Conservation (phyloP, 2,888 invertebrate species). For the Cephus rjabovi region DNA sequence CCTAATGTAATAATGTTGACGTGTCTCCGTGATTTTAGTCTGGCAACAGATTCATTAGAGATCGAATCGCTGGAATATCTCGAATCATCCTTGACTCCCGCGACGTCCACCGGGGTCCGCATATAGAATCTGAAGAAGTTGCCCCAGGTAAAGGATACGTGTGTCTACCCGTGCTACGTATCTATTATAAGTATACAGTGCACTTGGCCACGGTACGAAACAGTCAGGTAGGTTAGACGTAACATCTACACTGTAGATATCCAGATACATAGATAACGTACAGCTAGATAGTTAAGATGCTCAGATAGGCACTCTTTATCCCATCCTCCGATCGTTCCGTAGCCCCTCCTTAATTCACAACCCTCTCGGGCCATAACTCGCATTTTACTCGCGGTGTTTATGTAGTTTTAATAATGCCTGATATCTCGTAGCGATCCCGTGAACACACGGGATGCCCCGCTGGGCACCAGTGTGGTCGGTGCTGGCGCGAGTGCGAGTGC, state of each 20-base stretch:
- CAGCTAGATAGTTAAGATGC: too few species aligned
- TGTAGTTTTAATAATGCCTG: constrained; percentile 65
- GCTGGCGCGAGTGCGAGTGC: constrained; percentile 19
- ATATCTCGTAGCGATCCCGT: constrained; percentile 53
- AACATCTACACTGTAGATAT: not conserved
- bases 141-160: too few species aligned
- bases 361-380: constrained; percentile 58
- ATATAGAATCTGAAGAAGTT: too few species aligned
- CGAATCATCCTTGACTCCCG: not conserved
- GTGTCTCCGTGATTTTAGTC: constrained; percentile 18
- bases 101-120: too few species aligned
- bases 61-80: not conserved
- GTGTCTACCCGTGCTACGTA: too few species aligned
- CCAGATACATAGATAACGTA: too few species aligned
- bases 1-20: constrained; percentile 21
- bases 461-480: constrained; percentile 48
- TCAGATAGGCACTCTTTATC: constrained; percentile 45
- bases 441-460: constrained; percentile 40
- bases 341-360: constrained; percentile 59
- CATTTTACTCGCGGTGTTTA: constrained; percentile 59
- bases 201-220: too few species aligned
- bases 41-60: not conserved
- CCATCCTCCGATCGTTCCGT: constrained; percentile 36
- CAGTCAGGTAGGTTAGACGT: not conserved
- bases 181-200: too few species aligned